phyloP scores from a whole-genome alignment of 1,140 invertebrate species.

The Polypedilum pembai region DNA sequence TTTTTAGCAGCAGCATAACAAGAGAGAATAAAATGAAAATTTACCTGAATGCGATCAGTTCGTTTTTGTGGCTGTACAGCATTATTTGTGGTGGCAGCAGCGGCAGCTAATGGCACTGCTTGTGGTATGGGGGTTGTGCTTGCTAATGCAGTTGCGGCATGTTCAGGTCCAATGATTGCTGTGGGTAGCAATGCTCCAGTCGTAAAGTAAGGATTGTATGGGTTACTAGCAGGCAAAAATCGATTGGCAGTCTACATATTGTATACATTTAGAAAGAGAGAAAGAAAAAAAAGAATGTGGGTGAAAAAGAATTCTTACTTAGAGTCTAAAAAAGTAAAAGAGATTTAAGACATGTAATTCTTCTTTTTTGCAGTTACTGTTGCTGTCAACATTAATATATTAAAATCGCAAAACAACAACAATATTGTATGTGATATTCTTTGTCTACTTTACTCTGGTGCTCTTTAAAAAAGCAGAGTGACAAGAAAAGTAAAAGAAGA shows the following conservation, averaged over 20 bases:
- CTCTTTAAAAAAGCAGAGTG: no score
- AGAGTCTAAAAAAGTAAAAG: background rate
- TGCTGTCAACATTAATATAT: slow-evolving; percentile 12
- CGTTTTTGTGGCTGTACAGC: slow-evolving; percentile 71
- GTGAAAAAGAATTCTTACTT: background rate
- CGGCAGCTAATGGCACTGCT: slow-evolving; percentile 51
- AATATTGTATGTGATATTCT: background rate
- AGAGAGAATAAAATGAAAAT: slow-evolving; percentile 33
- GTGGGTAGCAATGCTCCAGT: slow-evolving; percentile 67
- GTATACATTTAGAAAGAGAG: no score
- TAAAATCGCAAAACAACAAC: background rate
- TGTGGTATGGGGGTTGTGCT: slow-evolving; percentile 36
- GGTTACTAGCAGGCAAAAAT: slow-evolving; percentile 24
- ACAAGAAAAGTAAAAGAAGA: background rate
- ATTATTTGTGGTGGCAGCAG: slow-evolving; percentile 72
- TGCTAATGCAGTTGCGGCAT: slow-evolving; percentile 34
- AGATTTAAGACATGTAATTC: background rate
- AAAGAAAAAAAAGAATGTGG: background rate
- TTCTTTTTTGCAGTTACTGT: background rate
- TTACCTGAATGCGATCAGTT: slow-evolving; percentile 87
- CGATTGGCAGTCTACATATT: slow-evolving; percentile 23
- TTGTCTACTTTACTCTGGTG: no score
- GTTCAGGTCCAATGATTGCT: slow-evolving; percentile 66
- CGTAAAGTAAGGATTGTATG: slow-evolving; percentile 73
- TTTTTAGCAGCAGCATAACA: background rate